Percentiles rank a stretch among this genome's conserved stretches.
Evolutionary conservation across 23 tunicate genomes (phyloP).

Genomic region (Phallusia fumigata): DNA sequence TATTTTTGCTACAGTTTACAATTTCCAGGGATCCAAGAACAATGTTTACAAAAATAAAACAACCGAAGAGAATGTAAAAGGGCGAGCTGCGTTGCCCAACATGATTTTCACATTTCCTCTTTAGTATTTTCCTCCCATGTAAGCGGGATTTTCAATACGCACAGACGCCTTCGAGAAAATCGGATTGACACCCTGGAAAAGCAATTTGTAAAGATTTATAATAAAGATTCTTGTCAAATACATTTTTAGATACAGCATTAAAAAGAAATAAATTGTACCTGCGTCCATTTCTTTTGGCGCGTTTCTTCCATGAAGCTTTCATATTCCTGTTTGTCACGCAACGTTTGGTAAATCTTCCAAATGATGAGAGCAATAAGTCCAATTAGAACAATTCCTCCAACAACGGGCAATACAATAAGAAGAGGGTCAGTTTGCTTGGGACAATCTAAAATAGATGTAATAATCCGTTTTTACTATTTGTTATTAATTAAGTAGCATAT

Average conservation of each 20-base stretch:
- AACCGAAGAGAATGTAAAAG: too few relatives aligned
- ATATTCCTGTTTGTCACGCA: conserved; percentile 68
- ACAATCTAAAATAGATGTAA: conserved; percentile 81
- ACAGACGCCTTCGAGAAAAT: conserved; percentile 57
- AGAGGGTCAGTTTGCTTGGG: conserved; percentile 57
- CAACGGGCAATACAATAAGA: conserved; percentile 69
- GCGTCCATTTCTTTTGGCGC: conserved; percentile 50
- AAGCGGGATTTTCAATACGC: conserved; percentile 73
- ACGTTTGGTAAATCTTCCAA: conserved; percentile 73
- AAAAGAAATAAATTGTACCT: conserved; percentile 14
- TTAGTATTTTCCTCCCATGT: conserved; percentile 27
- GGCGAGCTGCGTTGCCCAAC: too few relatives aligned
- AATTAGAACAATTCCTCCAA: conserved; percentile 75
- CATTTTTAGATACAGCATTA: not conserved
- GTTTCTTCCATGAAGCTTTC: conserved; percentile 68
- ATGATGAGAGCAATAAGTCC: conserved; percentile 70
- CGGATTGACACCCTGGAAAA: conserved; percentile 81
- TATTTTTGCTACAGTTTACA: too few relatives aligned
- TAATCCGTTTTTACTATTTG: too few relatives aligned
- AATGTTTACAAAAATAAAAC: too few relatives aligned
- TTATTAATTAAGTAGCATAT: too few relatives aligned
- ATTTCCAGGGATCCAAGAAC: too few relatives aligned
- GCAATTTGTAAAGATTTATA: too few relatives aligned
- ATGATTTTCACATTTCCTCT: not conserved
- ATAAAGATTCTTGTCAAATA: not conserved